Evolutionary conservation across 2,888 invertebrate genomes (phyloP).

Genomic region (Zaprionus obscuricornis): DNA sequence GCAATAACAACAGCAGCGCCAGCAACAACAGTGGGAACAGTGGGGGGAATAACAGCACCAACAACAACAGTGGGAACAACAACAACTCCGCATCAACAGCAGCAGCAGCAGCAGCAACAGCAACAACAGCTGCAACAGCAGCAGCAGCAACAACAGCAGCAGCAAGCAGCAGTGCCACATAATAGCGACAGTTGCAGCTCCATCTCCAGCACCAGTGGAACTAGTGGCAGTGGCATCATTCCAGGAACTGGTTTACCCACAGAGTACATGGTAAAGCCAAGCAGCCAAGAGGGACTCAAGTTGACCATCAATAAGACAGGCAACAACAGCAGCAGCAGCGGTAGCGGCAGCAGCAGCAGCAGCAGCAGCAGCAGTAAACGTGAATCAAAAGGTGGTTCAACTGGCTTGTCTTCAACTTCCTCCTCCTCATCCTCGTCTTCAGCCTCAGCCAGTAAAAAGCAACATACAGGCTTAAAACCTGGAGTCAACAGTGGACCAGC

Average conservation of each 20-base stretch:
- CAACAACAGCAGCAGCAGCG: constrained; percentile 84
- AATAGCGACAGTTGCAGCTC: constrained; percentile 43
- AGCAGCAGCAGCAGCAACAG: constrained; percentile 20
- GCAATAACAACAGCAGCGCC: constrained; percentile 30
- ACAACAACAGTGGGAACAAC: constrained; percentile 32
- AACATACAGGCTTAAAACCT: constrained; percentile 92
- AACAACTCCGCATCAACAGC: constrained; percentile 16
- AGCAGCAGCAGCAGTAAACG: not conserved
- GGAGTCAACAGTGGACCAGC: constrained; percentile 94
- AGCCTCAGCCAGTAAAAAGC: constrained; percentile 82
- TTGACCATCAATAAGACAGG: constrained; percentile 95
- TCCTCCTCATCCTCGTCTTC: constrained; percentile 16
- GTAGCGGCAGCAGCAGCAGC: constrained; percentile 28
- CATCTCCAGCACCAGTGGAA: constrained; percentile 32
- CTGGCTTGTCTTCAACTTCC: constrained; percentile 15
- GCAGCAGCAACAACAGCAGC: constrained; percentile 19
- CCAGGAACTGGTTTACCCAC: constrained; percentile 83
- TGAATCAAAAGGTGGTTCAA: not conserved
- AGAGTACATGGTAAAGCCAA: constrained; percentile 95
- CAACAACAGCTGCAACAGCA: constrained; percentile 8
- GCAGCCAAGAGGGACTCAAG: constrained; percentile 93
- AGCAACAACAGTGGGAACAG: constrained; percentile 33
- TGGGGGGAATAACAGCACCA: constrained; percentile 22
- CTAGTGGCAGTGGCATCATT: constrained; percentile 37
- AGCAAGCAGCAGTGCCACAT: constrained; percentile 42